phyloP scores from a whole-genome alignment of 2,888 invertebrate genomes.

The Lampropteryx suffumata region DNA sequence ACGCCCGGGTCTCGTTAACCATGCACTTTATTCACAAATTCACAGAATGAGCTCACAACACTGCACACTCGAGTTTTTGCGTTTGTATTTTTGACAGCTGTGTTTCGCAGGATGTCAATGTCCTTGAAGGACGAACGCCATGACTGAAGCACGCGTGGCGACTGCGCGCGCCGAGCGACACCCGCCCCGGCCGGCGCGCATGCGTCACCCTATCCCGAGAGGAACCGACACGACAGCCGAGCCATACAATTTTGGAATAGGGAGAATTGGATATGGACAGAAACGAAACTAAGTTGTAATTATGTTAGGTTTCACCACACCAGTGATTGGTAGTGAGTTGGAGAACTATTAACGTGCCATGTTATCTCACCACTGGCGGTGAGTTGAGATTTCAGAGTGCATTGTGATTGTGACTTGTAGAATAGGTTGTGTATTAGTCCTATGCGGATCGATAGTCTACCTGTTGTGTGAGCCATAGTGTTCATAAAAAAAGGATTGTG shows the following conservation, averaged over 20 bases:
- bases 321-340: too few relatives aligned
- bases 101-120: constrained; percentile 61
- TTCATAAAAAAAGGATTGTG: too few relatives aligned
- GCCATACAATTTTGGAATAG: constrained; percentile 5
- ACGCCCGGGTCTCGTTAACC: constrained; percentile 56
- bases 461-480: too few relatives aligned
- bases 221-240: too few relatives aligned
- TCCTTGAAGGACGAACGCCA: constrained; percentile 76
- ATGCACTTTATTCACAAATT: constrained; percentile 53
- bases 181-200: constrained; percentile 65
- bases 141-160: constrained; percentile 78
- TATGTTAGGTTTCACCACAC: too few relatives aligned
- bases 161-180: constrained; percentile 76
- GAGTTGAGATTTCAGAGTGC: too few relatives aligned
- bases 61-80: constrained; percentile 32
- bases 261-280: background rate
- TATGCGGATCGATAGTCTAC: too few relatives aligned
- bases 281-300: constrained; percentile 11
- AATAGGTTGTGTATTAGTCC: too few relatives aligned
- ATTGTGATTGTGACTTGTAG: too few relatives aligned
- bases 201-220: constrained; percentile 68
- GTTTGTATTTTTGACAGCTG: constrained; percentile 27
- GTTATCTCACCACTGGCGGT: too few relatives aligned
- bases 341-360: too few relatives aligned
- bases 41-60: constrained; percentile 26